Evolutionary conservation across 2,113 vertebrate genomes (phyloP).

Genomic region (Ardeotis arabs): DNA sequence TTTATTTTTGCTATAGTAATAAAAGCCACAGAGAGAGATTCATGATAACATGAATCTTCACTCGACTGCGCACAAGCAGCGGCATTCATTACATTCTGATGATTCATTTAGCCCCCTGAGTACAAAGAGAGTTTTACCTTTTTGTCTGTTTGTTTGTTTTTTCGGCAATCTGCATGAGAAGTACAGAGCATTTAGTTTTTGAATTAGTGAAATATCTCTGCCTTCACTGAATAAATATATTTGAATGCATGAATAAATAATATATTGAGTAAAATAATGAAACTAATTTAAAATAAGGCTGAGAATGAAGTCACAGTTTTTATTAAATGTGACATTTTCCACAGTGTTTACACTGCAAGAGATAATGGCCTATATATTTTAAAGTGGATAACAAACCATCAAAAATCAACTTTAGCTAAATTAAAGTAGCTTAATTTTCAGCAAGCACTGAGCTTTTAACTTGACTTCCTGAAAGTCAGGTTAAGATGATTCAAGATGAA

Average conservation of each 20-base stretch:
- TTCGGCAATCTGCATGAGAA: conserved; percentile 36
- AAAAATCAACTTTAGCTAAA: conserved; percentile 13
- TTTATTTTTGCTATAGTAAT: conserved; percentile 45
- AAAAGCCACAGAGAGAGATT: conserved; percentile 24
- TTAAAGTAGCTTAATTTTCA: conserved; percentile 31
- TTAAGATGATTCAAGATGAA: conserved; percentile 3
- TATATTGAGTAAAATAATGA: conserved; percentile 51
- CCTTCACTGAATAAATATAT: conserved; percentile 39
- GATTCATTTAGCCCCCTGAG: neutral
- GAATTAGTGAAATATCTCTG: conserved; percentile 57
- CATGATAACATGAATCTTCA: conserved; percentile 27
- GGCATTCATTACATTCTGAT: conserved; percentile 5
- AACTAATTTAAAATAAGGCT: conserved; percentile 26
- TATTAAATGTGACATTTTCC: conserved; percentile 58
- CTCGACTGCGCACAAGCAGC: neutral
- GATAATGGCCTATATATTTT: conserved; percentile 43
- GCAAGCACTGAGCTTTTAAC: neutral
- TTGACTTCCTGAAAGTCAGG: neutral
- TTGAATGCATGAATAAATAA: conserved; percentile 56
- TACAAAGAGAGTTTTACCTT: conserved; percentile 11
- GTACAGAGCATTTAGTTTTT: conserved; percentile 38
- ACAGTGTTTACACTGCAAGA: conserved; percentile 34
- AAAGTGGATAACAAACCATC: conserved; percentile 26
- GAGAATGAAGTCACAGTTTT: conserved; percentile 37
- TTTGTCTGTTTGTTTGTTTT: neutral